Conservation (phyloP, 1,140 invertebrate genomes). For the Chrysopa pallens region DNA sequence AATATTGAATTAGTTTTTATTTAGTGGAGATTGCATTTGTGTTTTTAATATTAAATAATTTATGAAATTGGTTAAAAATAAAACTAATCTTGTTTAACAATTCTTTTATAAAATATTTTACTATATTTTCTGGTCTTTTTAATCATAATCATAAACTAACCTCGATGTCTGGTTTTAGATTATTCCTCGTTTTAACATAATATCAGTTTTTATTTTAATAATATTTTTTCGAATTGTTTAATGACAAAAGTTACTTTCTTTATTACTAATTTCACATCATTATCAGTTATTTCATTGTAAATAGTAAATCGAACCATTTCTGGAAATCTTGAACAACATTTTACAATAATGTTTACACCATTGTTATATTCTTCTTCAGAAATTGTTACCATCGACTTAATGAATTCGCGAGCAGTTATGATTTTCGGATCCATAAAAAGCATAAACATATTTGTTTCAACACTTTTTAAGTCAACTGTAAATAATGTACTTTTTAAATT, state of each 20-base stretch:
- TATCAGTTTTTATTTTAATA: too few species aligned
- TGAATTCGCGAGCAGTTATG: slow-evolving; percentile 33
- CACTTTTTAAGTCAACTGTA: slow-evolving; percentile 38
- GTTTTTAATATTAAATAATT: too few species aligned
- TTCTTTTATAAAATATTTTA: too few species aligned
- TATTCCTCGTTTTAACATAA: too few species aligned
- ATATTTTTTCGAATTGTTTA: slow-evolving; percentile 25
- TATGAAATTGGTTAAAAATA: too few species aligned
- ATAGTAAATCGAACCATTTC: slow-evolving; percentile 40
- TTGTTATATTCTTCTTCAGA: slow-evolving; percentile 25
- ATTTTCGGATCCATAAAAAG: slow-evolving; percentile 32
- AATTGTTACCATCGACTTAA: slow-evolving; percentile 32
- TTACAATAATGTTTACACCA: slow-evolving; percentile 29
- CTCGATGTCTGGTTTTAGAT: too few species aligned
- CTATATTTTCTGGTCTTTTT: too few species aligned
- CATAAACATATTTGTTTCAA: slow-evolving; percentile 68
- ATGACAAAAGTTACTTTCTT: slow-evolving; percentile 42
- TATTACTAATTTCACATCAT: slow-evolving; percentile 39
- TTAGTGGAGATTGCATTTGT: too few species aligned
- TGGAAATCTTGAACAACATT: slow-evolving; percentile 31
- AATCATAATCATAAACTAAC: too few species aligned
- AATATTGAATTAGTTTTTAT: too few species aligned
- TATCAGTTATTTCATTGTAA: slow-evolving; percentile 43
- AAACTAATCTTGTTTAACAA: too few species aligned
- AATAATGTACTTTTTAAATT: slow-evolving; percentile 21